Evolutionary conservation across 2,797 vertebrate genomes (phyloP), one percentile per base, ranked within the genome.

Genomic region (Anableps anableps): DNA sequence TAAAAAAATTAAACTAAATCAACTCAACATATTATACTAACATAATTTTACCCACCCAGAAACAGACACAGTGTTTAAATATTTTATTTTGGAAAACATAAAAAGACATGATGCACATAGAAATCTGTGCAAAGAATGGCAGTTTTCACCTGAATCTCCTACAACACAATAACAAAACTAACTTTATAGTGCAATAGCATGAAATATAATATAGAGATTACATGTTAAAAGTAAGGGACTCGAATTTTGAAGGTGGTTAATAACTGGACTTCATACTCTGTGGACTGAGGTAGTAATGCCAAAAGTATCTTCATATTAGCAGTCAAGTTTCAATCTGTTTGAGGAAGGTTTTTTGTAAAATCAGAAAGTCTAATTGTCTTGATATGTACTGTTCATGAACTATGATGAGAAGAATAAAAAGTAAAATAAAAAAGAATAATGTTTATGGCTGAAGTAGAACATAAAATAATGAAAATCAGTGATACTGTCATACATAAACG

Each of bases 221-320:
- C 10, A 68, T 68, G 5, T 71, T 71, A 45, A 71, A 45, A 45
- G 21, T n/a, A 21, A 45, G 8, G 26, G 11, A 26, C 13, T 36
- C 31, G 11, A 23, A 10, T 66, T 23, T 23, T 53, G 51, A 53
- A 6, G 6, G 36, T 23, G 11, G 21, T 31, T n/a, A 7, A 45
- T 16, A 70, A 29, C 11, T 71, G 68, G 41, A 60, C 58, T 29
- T 60, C 58, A 31, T 31, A 29, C 13, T 14, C 4, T 14, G 1
- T 58, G 53, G 53, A 70, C 36, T 70, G 66, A 71, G 68, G 68
- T 71, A 45, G 41, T 45, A 71, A 71, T 7, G 41, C 68, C 26
- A 45, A 47, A 43, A 29, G 26, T n/a, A 11, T 45, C 5, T 29
- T 47, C 13, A 70, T 70, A 16, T 45, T 43, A 68, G 21, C 26